Evolutionary conservation across 2,113 vertebrate species (phyloP), one percentile per base, ranked within the genome.

Genomic region (Dipodomys merriami): DNA sequence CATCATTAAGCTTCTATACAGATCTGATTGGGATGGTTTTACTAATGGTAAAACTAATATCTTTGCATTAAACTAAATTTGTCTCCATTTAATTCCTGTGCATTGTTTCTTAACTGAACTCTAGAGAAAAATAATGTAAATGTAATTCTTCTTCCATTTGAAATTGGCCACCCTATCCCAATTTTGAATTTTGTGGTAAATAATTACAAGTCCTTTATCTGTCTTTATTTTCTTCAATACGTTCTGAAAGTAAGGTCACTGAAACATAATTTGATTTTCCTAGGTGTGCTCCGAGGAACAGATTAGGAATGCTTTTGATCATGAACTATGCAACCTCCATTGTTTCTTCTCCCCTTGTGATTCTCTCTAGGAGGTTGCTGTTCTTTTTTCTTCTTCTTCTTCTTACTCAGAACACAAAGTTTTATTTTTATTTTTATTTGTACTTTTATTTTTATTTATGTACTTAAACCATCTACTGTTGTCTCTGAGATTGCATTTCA

Each of bases 191-290:
- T 89, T 89, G 35, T 3, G 80, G 33, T 69, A 53, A 95, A 49
- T 13, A 62, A 30, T 88, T 83, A 33, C 18, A 88, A 2, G 11
- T 35, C 4, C 4, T 60, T 84, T 93, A 64, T 11, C 64, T 68
- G 1, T 33, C 3, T 65, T 86, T 77, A 69, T 6, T 7, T 73
- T 85, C 46, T 29, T 69, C 10, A 71, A 20, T 69, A 15, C 16
- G 1, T 57, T 87, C n/a, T 62, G 71, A 90, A 89, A 94, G 74
- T 77, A 29, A 25, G 11, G 12, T 82, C 13, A 6, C 27, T 44
- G 29, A 35, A 71, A 92, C 7, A 25, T 69, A 53, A 93, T 71
- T 64, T 29, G 57, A 39, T 94, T 90, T 85, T 93, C 25, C n/a
- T 19, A 57, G 7, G 5, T 86, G 29, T 69, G 5, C 30, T 76